Evolutionary conservation across 2,113 vertebrate species (phyloP).

Genomic region (Tetrax tetrax): DNA sequence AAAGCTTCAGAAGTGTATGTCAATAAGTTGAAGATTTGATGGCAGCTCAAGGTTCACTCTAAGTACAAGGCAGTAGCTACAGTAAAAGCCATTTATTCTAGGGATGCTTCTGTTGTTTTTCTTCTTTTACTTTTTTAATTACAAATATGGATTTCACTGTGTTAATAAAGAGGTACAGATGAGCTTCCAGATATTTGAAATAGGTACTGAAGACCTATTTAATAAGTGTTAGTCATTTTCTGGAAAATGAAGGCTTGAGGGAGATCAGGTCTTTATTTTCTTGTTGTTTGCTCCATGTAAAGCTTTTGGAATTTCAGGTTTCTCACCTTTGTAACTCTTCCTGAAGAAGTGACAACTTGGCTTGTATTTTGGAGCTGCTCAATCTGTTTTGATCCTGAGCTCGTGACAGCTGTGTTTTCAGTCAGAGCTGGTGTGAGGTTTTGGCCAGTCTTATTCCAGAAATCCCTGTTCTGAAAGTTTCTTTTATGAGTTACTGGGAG

Average conservation of each 20-base stretch:
- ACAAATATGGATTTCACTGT: background rate
- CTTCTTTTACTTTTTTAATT: background rate
- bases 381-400: background rate
- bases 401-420: background rate
- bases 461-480: background rate
- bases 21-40: background rate
- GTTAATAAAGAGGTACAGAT: background rate
- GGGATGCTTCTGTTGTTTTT: background rate
- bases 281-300: background rate
- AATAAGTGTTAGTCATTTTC: background rate
- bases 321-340: background rate
- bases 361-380: background rate
- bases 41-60: background rate
- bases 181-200: background rate
- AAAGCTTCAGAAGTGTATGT: conserved; percentile 4
- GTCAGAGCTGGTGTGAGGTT: background rate
- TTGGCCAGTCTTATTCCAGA: background rate
- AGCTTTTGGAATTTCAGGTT: background rate
- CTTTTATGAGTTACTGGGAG: background rate
- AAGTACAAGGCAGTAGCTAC: background rate
- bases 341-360: background rate
- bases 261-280: background rate
- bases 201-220: background rate
- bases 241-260: background rate
- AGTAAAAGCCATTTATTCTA: background rate